These are phyloP conservation scores for Teleogryllus oceanicus DNA, from an alignment of 2,888 invertebrate genomes.

Conservation along the genomic window DNA sequence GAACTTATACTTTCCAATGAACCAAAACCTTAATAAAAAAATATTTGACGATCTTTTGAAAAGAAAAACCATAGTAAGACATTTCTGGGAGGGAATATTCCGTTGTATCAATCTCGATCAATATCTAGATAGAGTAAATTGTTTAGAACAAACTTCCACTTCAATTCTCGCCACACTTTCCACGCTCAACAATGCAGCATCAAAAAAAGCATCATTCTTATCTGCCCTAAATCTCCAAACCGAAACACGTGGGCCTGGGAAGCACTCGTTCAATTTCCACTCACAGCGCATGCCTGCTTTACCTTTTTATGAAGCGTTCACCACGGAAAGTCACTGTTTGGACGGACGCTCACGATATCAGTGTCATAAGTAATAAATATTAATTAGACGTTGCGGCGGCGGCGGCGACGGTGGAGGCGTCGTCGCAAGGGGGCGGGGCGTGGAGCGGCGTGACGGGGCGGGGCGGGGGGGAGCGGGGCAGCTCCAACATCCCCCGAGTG, in stretches of 20 bases:
- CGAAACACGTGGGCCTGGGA: background rate
- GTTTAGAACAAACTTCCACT: too few relatives aligned
- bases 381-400: constrained; percentile 1
- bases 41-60: too few relatives aligned
- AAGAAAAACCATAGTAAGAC: too few relatives aligned
- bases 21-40: too few relatives aligned
- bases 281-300: background rate
- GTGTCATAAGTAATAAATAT: constrained; percentile 18
- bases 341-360: constrained; percentile 18
- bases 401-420: background rate
- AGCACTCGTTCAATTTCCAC: background rate
- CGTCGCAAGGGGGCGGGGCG: background rate
- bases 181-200: too few relatives aligned
- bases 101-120: too few relatives aligned
- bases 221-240: background rate
- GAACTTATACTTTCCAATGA: too few relatives aligned
- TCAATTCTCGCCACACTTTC: too few relatives aligned
- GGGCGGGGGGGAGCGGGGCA: background rate
- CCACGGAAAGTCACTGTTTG: background rate
- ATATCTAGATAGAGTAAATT: too few relatives aligned
- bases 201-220: background rate
- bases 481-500: background rate
- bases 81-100: too few relatives aligned
- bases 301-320: constrained; percentile 1
- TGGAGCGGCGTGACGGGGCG: background rate